These are phyloP conservation scores for Drosophila insularis DNA, from an alignment of 1,140 invertebrate species.

Conservation along the genomic window DNA sequence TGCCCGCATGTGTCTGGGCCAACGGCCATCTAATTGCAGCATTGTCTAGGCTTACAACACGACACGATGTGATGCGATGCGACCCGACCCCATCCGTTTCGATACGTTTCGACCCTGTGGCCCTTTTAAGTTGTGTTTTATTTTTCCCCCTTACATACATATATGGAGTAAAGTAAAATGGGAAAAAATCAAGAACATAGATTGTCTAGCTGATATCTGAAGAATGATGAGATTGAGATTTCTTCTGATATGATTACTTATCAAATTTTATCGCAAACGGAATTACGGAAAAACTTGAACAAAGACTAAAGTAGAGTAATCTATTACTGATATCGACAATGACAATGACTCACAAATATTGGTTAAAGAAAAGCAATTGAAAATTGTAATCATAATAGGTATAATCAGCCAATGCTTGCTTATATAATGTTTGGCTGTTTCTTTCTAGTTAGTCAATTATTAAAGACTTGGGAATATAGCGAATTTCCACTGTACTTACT, in stretches of 20 bases:
- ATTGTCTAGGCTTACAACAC: slow-evolving; percentile 26
- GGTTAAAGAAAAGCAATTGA: too few species aligned
- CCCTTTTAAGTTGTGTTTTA: neutral
- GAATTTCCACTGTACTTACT: neutral
- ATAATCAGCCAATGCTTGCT: too few species aligned
- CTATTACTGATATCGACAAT: neutral
- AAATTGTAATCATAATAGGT: too few species aligned
- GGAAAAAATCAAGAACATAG: neutral
- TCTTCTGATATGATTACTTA: neutral
- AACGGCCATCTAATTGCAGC: slow-evolving; percentile 48
- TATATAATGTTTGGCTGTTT: too few species aligned
- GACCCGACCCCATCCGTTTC: neutral
- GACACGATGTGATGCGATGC: neutral
- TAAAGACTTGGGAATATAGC: neutral
- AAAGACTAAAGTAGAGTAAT: neutral
- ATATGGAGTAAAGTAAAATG: slow-evolving; percentile 3
- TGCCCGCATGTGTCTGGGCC: slow-evolving; percentile 62
- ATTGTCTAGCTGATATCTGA: neutral
- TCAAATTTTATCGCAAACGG: neutral
- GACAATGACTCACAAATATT: neutral
- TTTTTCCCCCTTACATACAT: neutral
- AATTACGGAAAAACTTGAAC: neutral
- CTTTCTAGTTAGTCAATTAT: too few species aligned
- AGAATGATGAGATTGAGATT: neutral
- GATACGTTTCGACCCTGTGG: neutral